phyloP scores from a whole-genome alignment of 2,113 vertebrate species.

The Paraplagusia blochii region DNA sequence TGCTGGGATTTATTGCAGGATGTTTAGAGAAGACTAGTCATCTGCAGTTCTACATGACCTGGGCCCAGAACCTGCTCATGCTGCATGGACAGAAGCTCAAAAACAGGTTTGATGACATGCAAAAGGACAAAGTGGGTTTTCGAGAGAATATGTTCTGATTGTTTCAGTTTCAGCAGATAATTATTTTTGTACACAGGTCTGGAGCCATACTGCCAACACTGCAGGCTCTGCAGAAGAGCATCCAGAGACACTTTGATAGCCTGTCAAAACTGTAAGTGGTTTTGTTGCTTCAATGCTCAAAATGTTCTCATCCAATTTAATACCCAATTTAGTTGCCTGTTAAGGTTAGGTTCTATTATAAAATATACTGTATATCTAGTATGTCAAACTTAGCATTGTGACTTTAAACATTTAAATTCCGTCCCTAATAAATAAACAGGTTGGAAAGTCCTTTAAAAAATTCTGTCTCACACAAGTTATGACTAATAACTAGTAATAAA shows the following conservation, averaged over 20 bases:
- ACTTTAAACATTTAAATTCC: no score
- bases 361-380: no score
- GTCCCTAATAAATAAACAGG: no score
- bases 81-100: conserved; percentile 90
- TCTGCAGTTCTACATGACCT: conserved; percentile 91
- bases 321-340: not conserved
- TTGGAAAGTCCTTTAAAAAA: no score
- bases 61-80: conserved; percentile 87
- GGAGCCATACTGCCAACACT: conserved; percentile 82
- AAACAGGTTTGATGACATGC: conserved; percentile 75
- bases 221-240: conserved; percentile 89
- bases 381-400: no score
- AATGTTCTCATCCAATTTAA: not conserved
- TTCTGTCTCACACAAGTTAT: no score
- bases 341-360: no score
- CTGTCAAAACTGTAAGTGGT: conserved; percentile 91
- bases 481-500: no score
- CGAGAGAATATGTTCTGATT: not conserved
- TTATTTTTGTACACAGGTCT: conserved; percentile 71
- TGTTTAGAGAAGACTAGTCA: conserved; percentile 86
- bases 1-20: conserved; percentile 84
- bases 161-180: not conserved
- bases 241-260: conserved; percentile 85
- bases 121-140: not conserved
- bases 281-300: not conserved